Percentiles rank a stretch among this genome's conserved stretches.
Conservation (phyloP, 2,113 vertebrate genomes). For the human (Homo sapiens) region DNA sequence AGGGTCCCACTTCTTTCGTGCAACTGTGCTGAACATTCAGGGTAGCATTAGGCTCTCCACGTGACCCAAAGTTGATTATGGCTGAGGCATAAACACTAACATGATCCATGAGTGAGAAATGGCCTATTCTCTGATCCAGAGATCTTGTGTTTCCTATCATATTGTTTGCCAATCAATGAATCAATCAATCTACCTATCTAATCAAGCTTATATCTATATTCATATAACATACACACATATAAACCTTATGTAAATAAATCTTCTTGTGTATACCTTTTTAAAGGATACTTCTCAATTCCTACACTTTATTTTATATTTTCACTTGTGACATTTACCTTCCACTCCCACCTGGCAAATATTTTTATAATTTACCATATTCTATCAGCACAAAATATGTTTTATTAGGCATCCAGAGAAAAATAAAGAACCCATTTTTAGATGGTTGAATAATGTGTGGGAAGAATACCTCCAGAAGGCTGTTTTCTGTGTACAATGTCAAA, state of each 20-base stretch:
- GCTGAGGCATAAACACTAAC: background rate
- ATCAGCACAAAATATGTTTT: background rate
- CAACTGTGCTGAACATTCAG: fast-evolving
- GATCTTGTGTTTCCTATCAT: background rate
- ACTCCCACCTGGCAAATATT: background rate
- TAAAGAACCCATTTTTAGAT: background rate
- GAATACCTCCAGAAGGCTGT: background rate
- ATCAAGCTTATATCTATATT: background rate
- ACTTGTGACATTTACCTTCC: background rate
- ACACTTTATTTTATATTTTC: background rate
- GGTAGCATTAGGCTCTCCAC: background rate
- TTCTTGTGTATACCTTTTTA: background rate
- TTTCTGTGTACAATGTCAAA: background rate
- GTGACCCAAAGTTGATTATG: fast-evolving
- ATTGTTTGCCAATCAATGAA: background rate
- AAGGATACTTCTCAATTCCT: background rate
- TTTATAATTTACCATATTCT: background rate
- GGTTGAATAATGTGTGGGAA: background rate
- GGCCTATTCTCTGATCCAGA: background rate
- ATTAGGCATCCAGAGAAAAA: background rate
- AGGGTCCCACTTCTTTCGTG: background rate
- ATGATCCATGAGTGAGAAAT: background rate
- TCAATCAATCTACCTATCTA: background rate
- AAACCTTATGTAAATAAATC: background rate
- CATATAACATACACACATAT: background rate